Conservation (phyloP, 2,113 vertebrate genomes). For the Grammomys surdaster region DNA sequence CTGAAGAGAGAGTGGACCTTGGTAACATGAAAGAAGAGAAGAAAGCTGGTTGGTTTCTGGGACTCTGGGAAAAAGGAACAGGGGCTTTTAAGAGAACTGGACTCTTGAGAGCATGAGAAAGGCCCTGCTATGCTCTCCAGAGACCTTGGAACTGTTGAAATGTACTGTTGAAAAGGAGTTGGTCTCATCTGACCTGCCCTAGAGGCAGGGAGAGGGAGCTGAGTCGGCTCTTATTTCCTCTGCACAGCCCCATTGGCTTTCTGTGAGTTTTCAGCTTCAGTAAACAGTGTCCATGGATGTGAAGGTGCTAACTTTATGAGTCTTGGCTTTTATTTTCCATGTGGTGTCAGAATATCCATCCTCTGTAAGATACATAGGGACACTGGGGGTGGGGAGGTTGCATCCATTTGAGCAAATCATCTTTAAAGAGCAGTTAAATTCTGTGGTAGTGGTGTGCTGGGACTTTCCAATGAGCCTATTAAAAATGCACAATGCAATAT, state of each 20-base stretch:
- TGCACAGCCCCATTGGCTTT: neutral
- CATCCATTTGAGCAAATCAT: neutral
- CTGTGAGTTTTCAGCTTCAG: constrained; percentile 1
- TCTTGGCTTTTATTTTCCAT: constrained; percentile 54
- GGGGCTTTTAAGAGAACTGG: neutral
- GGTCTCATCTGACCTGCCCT: neutral
- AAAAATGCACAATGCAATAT: neutral
- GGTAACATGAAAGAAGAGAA: neutral
- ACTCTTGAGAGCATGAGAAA: neutral
- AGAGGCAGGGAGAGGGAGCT: neutral
- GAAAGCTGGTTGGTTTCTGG: neutral
- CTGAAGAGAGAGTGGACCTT: neutral
- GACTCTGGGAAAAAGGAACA: neutral
- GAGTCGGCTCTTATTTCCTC: neutral
- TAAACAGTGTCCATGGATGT: neutral
- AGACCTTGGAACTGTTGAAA: neutral
- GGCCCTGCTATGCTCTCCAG: neutral
- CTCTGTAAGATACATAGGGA: neutral
- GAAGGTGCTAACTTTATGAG: constrained; percentile 69
- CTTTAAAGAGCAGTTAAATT: constrained; percentile 43
- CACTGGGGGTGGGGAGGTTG: neutral
- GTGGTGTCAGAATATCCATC: constrained; percentile 32
- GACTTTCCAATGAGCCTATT: constrained; percentile 1
- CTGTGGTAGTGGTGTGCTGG: neutral
- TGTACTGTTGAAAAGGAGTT: neutral